These are phyloP conservation scores for Corydoras maculifer DNA, from an alignment of 2,113 vertebrate genomes.

Conservation along the genomic window DNA sequence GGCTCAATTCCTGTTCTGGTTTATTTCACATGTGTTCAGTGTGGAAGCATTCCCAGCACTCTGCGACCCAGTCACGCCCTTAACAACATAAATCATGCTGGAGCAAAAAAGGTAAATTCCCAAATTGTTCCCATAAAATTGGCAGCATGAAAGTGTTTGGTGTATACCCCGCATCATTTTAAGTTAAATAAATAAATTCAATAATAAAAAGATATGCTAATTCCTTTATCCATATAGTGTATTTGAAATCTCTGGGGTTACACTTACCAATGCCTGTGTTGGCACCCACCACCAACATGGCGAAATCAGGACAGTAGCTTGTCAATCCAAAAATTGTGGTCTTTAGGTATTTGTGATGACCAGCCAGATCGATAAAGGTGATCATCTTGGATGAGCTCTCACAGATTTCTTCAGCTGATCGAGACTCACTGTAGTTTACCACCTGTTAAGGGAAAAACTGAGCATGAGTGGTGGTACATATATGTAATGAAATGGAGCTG, in stretches of 20 bases:
- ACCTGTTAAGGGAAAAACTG: slow-evolving; percentile 62
- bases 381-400: slow-evolving; percentile 98
- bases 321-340: slow-evolving; percentile 96
- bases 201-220: no score
- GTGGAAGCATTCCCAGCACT: no score
- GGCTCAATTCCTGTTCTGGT: no score
- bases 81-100: no score
- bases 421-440: slow-evolving; percentile 93
- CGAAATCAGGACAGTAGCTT: slow-evolving; percentile 93
- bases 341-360: slow-evolving; percentile 94
- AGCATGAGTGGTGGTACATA: background rate
- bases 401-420: slow-evolving; percentile 92
- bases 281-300: slow-evolving; percentile 91
- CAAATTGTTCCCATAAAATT: no score
- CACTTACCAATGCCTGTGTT: slow-evolving; percentile 88
- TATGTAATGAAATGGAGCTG: background rate
- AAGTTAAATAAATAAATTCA: no score
- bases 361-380: slow-evolving; percentile 94
- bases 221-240: no score
- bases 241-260: background rate
- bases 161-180: no score
- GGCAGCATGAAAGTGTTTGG: no score
- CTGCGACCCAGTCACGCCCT: no score
- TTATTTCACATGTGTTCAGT: no score
- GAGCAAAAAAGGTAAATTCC: no score